These are phyloP conservation scores for Heliopora coerulea DNA, from an alignment of 92 coral and sea anemone species.

Conservation along the genomic window DNA sequence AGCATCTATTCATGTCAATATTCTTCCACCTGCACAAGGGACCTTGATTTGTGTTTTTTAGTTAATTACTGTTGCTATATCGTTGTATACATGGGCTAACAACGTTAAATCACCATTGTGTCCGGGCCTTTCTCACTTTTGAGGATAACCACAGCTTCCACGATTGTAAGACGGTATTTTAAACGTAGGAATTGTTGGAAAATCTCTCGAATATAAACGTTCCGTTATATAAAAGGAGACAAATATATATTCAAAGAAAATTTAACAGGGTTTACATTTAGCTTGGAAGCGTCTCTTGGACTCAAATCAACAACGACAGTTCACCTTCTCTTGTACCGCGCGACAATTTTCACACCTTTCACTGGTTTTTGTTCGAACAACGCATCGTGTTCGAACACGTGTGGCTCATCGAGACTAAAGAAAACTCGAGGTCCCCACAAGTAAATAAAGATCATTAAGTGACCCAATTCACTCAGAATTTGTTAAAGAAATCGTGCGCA, in stretches of 20 bases:
- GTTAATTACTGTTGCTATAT: slow-evolving; percentile 32
- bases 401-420: slow-evolving; percentile 29
- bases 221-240: no score
- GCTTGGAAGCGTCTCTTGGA: no score
- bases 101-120: slow-evolving; percentile 30
- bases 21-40: slow-evolving; percentile 21
- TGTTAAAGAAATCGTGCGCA: background rate
- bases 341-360: background rate
- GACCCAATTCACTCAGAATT: slow-evolving; percentile 9
- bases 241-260: no score
- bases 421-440: slow-evolving; percentile 9
- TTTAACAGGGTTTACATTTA: no score
- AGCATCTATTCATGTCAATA: slow-evolving; percentile 42
- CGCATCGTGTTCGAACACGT: slow-evolving; percentile 44
- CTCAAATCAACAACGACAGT: no score
- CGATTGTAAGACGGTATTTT: no score
- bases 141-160: no score
- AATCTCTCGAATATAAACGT: no score
- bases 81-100: slow-evolving; percentile 9
- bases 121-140: background rate
- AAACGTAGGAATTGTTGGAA: no score
- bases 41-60: slow-evolving; percentile 7
- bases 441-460: slow-evolving; percentile 37
- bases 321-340: no score
- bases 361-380: slow-evolving; percentile 11